Evolutionary conservation across 2,113 vertebrate species (phyloP), one percentile per base, ranked within the genome.

Genomic region (Coregonus clupeaformis): DNA sequence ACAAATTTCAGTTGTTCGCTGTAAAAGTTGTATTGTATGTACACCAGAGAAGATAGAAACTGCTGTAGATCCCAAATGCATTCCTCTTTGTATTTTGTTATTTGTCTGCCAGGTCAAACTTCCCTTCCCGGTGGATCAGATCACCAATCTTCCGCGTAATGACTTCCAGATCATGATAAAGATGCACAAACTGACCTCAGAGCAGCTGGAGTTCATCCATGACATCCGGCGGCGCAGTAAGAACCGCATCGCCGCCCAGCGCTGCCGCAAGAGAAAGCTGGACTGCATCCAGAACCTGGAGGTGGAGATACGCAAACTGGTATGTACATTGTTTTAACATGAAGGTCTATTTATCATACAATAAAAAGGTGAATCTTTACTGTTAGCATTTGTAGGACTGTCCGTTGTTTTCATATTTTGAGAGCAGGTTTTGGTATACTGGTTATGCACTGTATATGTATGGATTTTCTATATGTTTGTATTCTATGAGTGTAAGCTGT

Each of bases 101-200:
- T 66, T 18, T 32, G 14, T 27, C 22, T 85, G 90, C 47, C 84
- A 98, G 97, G 96, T 98, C 78, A 97, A 96, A 87, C 94, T 98
- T 88, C 97, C 97, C 74, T 98, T 98, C 88, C 96, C 96, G 57
- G 94, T 97, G 78, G 96, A 98, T 93, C 96, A 97, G 91, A 96
- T 98, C 92, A 97, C 95, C 88, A 95, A 97, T 92, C 95, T 98
- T 92, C 96, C 97, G 76, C 94, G 96, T 85, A 98, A 97, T 36
- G 97, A 98, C 91, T 98, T 98, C 92, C 97, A 98, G 93, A 96
- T 97, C 93, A 96, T 98, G 93, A 93, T 98, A 88, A 97, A 97
- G 92, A 98, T 97, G 96, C 96, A 98, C 93, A 97, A 96, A 83
- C 92, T 98, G 90, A 97, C 92, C 90, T 95, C 97, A 77, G 97